Percentiles rank a stretch among this genome's conserved stretches.
These are phyloP conservation scores for Pocillopora grandis DNA, from an alignment of 92 coral and sea anemone genomes.

Conservation along the genomic window DNA sequence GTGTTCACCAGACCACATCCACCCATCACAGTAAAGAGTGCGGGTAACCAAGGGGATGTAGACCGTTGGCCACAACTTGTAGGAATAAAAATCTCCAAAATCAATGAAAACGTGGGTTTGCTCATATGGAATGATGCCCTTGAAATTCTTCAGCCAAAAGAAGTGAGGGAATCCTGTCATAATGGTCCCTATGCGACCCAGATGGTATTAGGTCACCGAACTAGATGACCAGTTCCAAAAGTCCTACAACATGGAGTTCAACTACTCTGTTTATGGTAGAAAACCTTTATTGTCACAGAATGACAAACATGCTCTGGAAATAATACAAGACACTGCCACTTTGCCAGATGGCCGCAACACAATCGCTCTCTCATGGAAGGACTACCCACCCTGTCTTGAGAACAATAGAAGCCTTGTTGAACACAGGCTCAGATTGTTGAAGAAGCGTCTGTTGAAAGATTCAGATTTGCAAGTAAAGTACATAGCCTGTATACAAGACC, in stretches of 20 bases:
- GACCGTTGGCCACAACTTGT: slow-evolving; percentile 54
- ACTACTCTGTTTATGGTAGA: slow-evolving; percentile 23
- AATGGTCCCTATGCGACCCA: slow-evolving; percentile 44
- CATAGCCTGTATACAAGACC: slow-evolving; percentile 31
- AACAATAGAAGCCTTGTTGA: slow-evolving; percentile 41
- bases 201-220: slow-evolving; percentile 22
- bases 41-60: slow-evolving; percentile 39
- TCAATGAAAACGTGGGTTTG: slow-evolving; percentile 46
- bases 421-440: slow-evolving; percentile 29
- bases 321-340: slow-evolving; percentile 50
- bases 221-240: too few relatives aligned
- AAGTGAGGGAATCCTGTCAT: slow-evolving; percentile 22
- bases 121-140: slow-evolving; percentile 55
- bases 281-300: slow-evolving; percentile 38
- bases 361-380: slow-evolving; percentile 58
- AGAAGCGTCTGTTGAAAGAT: too few relatives aligned
- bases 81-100: slow-evolving; percentile 27
- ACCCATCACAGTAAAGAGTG: slow-evolving; percentile 40
- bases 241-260: too few relatives aligned
- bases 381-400: slow-evolving; percentile 36
- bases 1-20: slow-evolving; percentile 48
- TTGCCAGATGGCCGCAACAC: slow-evolving; percentile 55
- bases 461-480: slow-evolving; percentile 23
- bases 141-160: slow-evolving; percentile 41
- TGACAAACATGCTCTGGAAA: slow-evolving; percentile 43